Percentiles rank a stretch among this genome's conserved stretches.
Conservation (phyloP, 2,888 invertebrate genomes). For the Osmoderma eremita region DNA sequence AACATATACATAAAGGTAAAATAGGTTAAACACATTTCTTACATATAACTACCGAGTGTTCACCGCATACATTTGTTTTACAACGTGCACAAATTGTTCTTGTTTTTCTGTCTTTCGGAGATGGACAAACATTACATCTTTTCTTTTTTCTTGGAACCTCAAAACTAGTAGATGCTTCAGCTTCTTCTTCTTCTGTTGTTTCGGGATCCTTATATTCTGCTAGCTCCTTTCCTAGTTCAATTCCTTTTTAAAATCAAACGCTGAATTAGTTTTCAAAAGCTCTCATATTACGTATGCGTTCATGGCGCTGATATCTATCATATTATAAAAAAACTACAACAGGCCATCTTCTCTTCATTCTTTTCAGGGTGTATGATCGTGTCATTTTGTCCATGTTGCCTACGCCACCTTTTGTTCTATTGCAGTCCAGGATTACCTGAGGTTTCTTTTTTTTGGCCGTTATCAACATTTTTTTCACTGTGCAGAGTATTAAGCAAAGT, state of each 20-base stretch:
- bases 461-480: no score
- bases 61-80: no score
- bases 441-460: no score
- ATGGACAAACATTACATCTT: neutral
- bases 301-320: conserved; percentile 27
- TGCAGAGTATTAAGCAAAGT: no score
- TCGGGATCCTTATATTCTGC: no score
- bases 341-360: conserved; percentile 32
- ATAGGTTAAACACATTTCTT: no score
- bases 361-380: conserved; percentile 17
- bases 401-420: conserved; percentile 35
- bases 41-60: no score
- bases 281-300: neutral
- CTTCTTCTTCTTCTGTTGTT: no score
- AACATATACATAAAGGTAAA: no score
- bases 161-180: conserved; percentile 1
- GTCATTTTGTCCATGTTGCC: conserved; percentile 35
- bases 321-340: conserved; percentile 32
- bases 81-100: no score
- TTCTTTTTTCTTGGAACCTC: neutral
- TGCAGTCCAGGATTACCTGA: conserved; percentile 36
- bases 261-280: neutral
- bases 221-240: no score
- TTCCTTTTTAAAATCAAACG: neutral
- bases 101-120: neutral